These are phyloP conservation scores for Ictalurus furcatus DNA, from an alignment of 2,113 vertebrate species.

Conservation along the genomic window DNA sequence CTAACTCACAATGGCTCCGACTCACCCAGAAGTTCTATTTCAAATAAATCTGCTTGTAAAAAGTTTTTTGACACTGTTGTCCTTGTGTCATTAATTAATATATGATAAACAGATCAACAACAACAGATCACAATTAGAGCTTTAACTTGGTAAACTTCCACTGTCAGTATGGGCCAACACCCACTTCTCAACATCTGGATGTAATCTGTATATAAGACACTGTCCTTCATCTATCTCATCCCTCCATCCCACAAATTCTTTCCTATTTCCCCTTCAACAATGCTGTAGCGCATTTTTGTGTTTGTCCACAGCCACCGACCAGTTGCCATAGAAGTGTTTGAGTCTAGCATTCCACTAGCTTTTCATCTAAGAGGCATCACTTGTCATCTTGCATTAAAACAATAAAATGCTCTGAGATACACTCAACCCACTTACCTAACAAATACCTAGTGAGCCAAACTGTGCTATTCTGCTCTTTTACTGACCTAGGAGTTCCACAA, in stretches of 20 bases:
- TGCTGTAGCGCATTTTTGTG: slow-evolving; percentile 9
- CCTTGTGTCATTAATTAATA: background rate
- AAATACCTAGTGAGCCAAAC: background rate
- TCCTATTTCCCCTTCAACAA: background rate
- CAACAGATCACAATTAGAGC: background rate
- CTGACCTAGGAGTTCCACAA: background rate
- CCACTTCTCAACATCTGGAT: background rate
- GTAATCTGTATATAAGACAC: background rate
- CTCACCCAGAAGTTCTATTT: background rate
- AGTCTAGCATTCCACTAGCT: slow-evolving; percentile 40
- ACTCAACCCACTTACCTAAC: slow-evolving; percentile 18
- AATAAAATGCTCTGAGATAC: slow-evolving; percentile 24
- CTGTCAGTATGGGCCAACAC: background rate
- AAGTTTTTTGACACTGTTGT: background rate
- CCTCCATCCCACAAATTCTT: background rate
- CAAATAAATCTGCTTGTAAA: background rate
- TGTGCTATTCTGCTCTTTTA: background rate
- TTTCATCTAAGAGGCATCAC: slow-evolving; percentile 29
- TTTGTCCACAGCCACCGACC: slow-evolving; percentile 28
- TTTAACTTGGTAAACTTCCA: background rate
- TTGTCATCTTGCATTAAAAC: slow-evolving; percentile 32
- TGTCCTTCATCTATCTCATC: background rate
- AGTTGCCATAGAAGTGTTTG: slow-evolving; percentile 38
- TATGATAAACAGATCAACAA: background rate
- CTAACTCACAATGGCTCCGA: background rate